Percentiles rank a stretch among this genome's conserved stretches.
Conservation (phyloP, 1,140 invertebrate species). For the Argopecten irradians region DNA sequence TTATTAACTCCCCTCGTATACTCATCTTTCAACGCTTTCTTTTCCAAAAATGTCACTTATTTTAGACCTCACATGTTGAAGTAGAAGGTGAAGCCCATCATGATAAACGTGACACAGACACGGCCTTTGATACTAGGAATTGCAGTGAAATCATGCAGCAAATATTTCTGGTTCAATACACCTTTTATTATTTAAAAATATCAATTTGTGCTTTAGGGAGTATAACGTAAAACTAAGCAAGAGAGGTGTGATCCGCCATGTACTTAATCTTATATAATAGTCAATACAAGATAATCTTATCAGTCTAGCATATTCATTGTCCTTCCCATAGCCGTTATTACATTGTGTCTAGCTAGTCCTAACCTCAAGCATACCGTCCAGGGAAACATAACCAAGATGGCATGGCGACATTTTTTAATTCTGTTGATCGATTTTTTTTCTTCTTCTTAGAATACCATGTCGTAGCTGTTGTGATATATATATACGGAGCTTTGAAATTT, state of each 20-base stretch:
- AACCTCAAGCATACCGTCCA: background rate
- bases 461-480: no score
- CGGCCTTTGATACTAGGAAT: background rate
- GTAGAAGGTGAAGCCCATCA: no score
- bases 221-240: background rate
- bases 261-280: background rate
- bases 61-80: no score
- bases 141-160: background rate
- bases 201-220: background rate
- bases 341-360: background rate
- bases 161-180: background rate
- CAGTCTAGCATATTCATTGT: background rate
- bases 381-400: background rate
- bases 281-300: background rate
- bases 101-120: no score
- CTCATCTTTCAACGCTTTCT: no score
- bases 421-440: no score
- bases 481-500: no score
- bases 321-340: background rate
- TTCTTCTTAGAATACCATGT: no score
- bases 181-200: background rate
- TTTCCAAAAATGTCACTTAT: no score
- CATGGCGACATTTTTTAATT: no score
- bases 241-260: background rate
- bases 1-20: no score